Conservation (phyloP, 2,113 vertebrate species). For the Ochotona curzoniae region DNA sequence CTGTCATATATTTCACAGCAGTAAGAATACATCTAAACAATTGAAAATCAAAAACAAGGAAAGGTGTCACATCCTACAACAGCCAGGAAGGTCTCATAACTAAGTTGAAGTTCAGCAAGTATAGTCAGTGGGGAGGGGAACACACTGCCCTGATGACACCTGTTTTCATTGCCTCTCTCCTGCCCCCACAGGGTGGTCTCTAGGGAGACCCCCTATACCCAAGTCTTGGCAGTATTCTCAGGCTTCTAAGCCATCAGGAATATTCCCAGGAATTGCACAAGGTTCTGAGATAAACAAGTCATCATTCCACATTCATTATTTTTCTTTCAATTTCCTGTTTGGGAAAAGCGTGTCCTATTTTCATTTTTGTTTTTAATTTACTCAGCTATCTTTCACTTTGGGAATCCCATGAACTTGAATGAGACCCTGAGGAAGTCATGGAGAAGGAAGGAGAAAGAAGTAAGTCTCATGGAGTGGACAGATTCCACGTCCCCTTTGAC, state of each 20-base stretch:
- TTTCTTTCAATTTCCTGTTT: background rate
- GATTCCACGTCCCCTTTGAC: background rate
- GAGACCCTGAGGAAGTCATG: background rate
- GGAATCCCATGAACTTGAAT: background rate
- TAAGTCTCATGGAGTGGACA: background rate
- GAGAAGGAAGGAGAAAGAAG: background rate
- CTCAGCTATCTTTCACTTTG: background rate
- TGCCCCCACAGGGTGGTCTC: accelerated
- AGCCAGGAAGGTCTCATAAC: background rate
- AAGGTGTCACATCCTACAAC: background rate
- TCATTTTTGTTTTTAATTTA: background rate
- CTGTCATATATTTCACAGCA: background rate
- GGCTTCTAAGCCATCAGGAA: background rate
- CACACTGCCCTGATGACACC: accelerated
- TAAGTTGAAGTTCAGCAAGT: background rate
- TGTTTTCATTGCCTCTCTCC: background rate
- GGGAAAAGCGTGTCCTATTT: background rate
- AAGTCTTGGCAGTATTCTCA: background rate
- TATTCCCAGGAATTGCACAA: background rate
- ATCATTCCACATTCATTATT: background rate
- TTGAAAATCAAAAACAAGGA: background rate
- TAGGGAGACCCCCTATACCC: too few species aligned
- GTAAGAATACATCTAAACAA: background rate
- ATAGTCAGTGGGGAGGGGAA: background rate
- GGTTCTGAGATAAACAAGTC: background rate